A percentile compares a stretch with the other conserved stretches of the same genome.
Conservation (phyloP, 2,888 invertebrate species). For the Agriopis aurantiaria region DNA sequence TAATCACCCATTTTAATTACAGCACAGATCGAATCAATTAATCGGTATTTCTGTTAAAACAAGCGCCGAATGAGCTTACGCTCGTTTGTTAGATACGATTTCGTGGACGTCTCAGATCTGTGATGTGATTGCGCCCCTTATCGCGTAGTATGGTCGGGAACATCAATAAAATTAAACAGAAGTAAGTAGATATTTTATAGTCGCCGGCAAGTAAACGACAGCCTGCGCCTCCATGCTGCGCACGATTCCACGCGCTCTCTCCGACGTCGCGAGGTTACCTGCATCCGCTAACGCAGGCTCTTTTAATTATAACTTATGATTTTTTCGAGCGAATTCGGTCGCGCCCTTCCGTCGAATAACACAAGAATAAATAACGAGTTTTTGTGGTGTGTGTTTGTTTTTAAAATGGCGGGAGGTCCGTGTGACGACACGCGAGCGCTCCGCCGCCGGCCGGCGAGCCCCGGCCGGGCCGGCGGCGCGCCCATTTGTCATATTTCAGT, state of each 20-base stretch:
- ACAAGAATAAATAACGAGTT: constrained; percentile 85
- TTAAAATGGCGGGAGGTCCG: constrained; percentile 86
- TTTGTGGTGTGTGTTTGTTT: constrained; percentile 85
- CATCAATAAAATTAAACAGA: constrained; percentile 51
- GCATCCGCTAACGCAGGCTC: constrained; percentile 60
- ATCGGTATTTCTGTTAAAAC: constrained; percentile 85
- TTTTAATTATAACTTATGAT: constrained; percentile 85
- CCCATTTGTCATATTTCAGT: constrained; percentile 85
- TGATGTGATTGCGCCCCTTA: constrained; percentile 69
- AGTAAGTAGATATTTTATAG: constrained; percentile 37
- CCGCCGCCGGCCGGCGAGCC: not conserved
- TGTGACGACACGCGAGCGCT: constrained; percentile 83
- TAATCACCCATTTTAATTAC: constrained; percentile 87
- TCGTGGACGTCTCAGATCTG: constrained; percentile 64
- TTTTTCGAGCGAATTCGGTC: constrained; percentile 83
- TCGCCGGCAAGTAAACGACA: constrained; percentile 6
- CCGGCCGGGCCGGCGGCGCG: constrained; percentile 57
- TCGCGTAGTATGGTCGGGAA: constrained; percentile 63
- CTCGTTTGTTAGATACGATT: constrained; percentile 69
- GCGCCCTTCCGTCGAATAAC: constrained; percentile 83
- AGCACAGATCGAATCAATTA: constrained; percentile 86
- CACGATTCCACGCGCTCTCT: not conserved
- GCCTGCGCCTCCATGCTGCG: constrained; percentile 23
- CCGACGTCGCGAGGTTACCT: constrained; percentile 19
- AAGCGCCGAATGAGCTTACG: constrained; percentile 76